Percentiles rank a stretch among this genome's conserved stretches.
These are phyloP conservation scores for Xerus rutilus DNA, from an alignment of 2,797 vertebrate species.

Conservation along the genomic window DNA sequence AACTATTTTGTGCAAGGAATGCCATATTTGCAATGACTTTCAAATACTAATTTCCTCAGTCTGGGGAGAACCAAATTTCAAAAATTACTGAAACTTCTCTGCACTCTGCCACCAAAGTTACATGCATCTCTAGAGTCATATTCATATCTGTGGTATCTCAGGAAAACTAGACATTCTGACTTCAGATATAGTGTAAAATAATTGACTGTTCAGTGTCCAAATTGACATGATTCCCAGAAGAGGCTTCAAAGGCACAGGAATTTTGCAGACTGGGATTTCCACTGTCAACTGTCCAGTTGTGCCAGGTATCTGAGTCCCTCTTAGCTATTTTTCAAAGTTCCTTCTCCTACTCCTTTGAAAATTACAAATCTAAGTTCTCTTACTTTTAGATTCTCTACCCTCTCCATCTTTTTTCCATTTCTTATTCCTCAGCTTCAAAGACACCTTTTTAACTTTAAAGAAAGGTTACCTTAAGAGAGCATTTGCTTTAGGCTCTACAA, in stretches of 20 bases:
- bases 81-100: not conserved
- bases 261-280: constrained; percentile 2
- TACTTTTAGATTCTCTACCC: not conserved
- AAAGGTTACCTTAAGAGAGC: not conserved
- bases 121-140: not conserved
- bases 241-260: not conserved
- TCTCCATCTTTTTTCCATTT: not conserved
- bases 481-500: constrained; percentile 1
- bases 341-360: not conserved
- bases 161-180: not conserved
- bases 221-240: not conserved
- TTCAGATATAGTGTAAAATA: not conserved
- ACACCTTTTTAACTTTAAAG: not conserved
- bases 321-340: not conserved
- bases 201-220: not conserved
- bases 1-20: not conserved
- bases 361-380: not conserved
- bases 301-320: not conserved
- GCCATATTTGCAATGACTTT: not conserved
- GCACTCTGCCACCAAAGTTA: not conserved
- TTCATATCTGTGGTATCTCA: not conserved
- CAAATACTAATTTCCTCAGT: not conserved
- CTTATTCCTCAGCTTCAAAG: not conserved
- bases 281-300: not conserved
- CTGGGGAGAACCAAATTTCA: not conserved